A percentile compares a stretch with the other conserved stretches of the same genome.
These are phyloP conservation scores for Hassar affinis DNA, from an alignment of 2,113 vertebrate genomes.

Conservation along the genomic window DNA sequence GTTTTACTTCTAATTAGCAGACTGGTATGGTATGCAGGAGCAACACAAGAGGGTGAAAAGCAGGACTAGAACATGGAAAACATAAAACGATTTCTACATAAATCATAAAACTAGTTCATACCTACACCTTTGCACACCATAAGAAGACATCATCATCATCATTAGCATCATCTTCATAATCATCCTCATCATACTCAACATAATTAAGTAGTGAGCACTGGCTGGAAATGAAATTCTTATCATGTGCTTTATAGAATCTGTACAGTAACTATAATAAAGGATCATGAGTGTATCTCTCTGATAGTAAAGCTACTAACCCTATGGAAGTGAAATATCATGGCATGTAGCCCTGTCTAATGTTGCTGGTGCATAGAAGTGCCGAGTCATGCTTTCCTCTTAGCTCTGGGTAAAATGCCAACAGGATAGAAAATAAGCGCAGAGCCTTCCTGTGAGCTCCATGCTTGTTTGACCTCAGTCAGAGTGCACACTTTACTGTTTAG, in stretches of 20 bases:
- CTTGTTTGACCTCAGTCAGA: conserved; percentile 22
- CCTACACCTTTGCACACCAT: background rate
- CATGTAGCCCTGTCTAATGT: conserved; percentile 55
- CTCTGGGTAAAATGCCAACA: conserved; percentile 62
- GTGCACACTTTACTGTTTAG: conserved; percentile 29
- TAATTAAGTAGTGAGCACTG: background rate
- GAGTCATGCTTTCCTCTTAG: conserved; percentile 51
- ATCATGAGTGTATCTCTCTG: background rate
- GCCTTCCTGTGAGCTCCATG: conserved; percentile 64
- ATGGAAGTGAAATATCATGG: conserved; percentile 55
- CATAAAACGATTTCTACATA: background rate
- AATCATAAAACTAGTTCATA: background rate
- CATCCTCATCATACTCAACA: background rate
- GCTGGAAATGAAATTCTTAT: background rate
- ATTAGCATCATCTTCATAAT: background rate
- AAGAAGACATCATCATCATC: background rate
- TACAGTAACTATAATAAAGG: background rate
- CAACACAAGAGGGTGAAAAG: conserved; percentile 44
- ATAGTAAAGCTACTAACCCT: conserved; percentile 42
- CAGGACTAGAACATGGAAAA: background rate
- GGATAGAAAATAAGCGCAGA: conserved; percentile 68
- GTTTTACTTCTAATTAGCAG: background rate
- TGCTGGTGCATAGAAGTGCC: conserved; percentile 12
- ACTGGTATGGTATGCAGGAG: conserved; percentile 20
- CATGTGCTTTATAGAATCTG: background rate